Evolutionary conservation across 2,797 vertebrate species (phyloP).

Genomic region (Phoxinus dragarum): DNA sequence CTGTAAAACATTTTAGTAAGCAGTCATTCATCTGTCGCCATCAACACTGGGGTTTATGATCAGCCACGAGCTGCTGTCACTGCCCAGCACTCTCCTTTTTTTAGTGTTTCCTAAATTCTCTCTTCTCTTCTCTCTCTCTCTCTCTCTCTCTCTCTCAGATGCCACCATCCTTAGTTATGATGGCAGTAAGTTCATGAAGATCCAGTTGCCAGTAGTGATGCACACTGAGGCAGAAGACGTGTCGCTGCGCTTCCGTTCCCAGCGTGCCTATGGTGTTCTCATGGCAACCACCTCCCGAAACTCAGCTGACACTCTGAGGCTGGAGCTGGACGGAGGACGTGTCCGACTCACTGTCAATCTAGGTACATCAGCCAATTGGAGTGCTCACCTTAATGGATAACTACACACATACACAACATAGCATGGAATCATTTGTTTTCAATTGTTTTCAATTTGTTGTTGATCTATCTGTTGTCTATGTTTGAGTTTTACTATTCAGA

Average conservation of each 20-base stretch:
- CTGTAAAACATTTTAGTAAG: constrained; percentile 56
- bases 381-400: background rate
- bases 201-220: constrained; percentile 97
- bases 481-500: background rate
- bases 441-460: background rate
- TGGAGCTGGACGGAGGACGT: constrained; percentile 95
- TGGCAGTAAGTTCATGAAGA: constrained; percentile 99
- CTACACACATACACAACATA: background rate
- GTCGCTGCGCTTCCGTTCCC: constrained; percentile 94
- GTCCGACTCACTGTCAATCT: constrained; percentile 98
- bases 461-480: background rate
- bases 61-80: constrained; percentile 39
- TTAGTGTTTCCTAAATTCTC: constrained; percentile 23
- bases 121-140: constrained; percentile 4
- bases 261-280: constrained; percentile 95
- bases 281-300: constrained; percentile 98
- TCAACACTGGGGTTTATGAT: constrained; percentile 54
- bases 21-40: constrained; percentile 54
- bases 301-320: constrained; percentile 94
- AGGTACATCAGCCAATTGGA: constrained; percentile 81
- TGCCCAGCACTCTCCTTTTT: constrained; percentile 34
- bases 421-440: background rate
- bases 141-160: constrained; percentile 75
- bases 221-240: constrained; percentile 98
- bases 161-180: constrained; percentile 98